phyloP scores from a whole-genome alignment of 2,113 vertebrate genomes.

The Ceyx margarethae region DNA sequence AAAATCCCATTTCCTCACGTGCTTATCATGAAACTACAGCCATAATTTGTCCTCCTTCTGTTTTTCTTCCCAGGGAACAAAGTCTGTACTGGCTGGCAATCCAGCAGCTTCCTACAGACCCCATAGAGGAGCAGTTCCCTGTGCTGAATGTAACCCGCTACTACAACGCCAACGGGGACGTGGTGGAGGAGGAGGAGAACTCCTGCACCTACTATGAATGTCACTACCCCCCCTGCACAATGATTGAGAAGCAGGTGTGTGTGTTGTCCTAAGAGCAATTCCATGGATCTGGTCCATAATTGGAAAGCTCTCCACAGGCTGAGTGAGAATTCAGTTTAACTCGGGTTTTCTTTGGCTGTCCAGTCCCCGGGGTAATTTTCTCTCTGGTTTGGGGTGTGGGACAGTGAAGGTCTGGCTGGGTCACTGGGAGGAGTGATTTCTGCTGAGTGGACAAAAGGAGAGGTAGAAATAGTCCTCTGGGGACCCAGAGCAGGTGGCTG shows the following conservation, averaged over 20 bases:
- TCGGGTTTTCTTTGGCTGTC: not conserved
- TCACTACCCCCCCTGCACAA: constrained; percentile 96
- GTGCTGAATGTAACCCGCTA: constrained; percentile 94
- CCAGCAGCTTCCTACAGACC: constrained; percentile 96
- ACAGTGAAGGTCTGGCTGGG: not conserved
- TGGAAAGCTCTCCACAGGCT: rapidly evolving
- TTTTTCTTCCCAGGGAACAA: constrained; percentile 84
- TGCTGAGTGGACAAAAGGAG: not conserved
- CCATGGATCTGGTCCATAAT: not conserved
- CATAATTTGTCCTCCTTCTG: not conserved
- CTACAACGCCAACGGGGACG: constrained; percentile 96
- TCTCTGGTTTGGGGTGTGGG: not conserved
- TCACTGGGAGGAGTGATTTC: not conserved
- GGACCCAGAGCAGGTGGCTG: not conserved
- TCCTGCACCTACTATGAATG: constrained; percentile 98
- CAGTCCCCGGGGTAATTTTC: not conserved
- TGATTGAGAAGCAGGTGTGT: constrained; percentile 95
- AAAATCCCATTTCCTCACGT: not conserved
- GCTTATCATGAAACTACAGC: not conserved
- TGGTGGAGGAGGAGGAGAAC: constrained; percentile 96
- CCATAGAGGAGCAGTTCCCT: constrained; percentile 96
- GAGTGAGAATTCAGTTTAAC: not conserved
- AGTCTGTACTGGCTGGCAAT: constrained; percentile 98
- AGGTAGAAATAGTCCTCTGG: not conserved
- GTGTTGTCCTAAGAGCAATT: constrained; percentile 61